Conservation (phyloP, 2,113 vertebrate species). For the Origma solitaria region DNA sequence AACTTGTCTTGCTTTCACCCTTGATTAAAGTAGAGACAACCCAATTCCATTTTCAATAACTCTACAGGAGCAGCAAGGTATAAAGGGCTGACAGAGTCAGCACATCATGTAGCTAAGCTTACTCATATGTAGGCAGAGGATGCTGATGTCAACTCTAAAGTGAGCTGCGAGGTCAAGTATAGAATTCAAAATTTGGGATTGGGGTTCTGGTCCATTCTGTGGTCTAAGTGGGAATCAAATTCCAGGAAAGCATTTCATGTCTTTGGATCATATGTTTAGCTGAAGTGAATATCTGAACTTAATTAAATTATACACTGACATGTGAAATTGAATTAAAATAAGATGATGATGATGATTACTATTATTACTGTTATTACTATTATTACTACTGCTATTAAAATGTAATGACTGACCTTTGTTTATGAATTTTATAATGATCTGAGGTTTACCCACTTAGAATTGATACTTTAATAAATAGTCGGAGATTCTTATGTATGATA, state of each 20-base stretch:
- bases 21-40: conserved; percentile 10
- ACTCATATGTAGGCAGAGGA: background rate
- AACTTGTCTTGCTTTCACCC: conserved; percentile 13
- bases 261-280: background rate
- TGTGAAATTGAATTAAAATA: background rate
- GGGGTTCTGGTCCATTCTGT: background rate
- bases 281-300: background rate
- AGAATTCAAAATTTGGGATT: background rate
- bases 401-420: background rate
- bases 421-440: background rate
- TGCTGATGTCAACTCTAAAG: background rate
- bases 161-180: background rate
- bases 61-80: background rate
- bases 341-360: background rate
- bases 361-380: background rate
- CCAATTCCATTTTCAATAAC: conserved; percentile 33
- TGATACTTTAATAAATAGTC: background rate
- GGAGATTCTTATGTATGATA: background rate
- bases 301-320: background rate
- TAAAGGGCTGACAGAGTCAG: background rate
- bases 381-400: background rate
- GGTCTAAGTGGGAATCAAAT: background rate
- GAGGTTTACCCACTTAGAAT: background rate
- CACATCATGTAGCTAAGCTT: background rate
- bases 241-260: background rate